These are phyloP conservation scores for Pteronotus mesoamericanus DNA, from an alignment of 2,797 vertebrate genomes.

Conservation along the genomic window DNA sequence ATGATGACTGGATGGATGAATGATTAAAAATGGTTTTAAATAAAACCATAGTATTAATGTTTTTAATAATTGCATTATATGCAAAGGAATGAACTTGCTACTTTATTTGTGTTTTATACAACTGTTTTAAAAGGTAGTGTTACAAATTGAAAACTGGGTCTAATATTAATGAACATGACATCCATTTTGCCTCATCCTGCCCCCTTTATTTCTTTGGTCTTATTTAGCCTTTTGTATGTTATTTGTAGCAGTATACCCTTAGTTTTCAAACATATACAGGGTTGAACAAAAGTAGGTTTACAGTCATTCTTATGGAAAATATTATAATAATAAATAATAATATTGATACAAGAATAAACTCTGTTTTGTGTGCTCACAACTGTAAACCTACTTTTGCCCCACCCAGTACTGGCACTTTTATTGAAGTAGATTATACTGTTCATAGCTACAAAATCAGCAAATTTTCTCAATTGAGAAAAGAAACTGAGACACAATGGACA, in stretches of 20 bases:
- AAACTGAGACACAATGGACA: not conserved
- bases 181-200: slow-evolving; percentile 13
- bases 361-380: not conserved
- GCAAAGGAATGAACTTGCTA: slow-evolving; percentile 51
- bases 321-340: not conserved
- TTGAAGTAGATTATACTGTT: not conserved
- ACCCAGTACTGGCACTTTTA: not conserved
- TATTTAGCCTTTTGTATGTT: not conserved
- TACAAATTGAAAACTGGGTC: slow-evolving; percentile 32
- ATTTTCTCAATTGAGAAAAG: not conserved
- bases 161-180: slow-evolving; percentile 34
- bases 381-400: not conserved
- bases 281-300: not conserved
- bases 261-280: not conserved
- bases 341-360: not conserved
- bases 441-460: not conserved
- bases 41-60: slow-evolving; percentile 51
- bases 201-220: not conserved
- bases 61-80: slow-evolving; percentile 55
- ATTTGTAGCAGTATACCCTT: not conserved
- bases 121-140: slow-evolving; percentile 64
- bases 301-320: not conserved
- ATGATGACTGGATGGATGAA: slow-evolving; percentile 56
- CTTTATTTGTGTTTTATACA: slow-evolving; percentile 58
- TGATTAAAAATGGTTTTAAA: not conserved